Evolutionary conservation across 2,888 invertebrate species (phyloP).

Genomic region (Ichneumon xanthorius): DNA sequence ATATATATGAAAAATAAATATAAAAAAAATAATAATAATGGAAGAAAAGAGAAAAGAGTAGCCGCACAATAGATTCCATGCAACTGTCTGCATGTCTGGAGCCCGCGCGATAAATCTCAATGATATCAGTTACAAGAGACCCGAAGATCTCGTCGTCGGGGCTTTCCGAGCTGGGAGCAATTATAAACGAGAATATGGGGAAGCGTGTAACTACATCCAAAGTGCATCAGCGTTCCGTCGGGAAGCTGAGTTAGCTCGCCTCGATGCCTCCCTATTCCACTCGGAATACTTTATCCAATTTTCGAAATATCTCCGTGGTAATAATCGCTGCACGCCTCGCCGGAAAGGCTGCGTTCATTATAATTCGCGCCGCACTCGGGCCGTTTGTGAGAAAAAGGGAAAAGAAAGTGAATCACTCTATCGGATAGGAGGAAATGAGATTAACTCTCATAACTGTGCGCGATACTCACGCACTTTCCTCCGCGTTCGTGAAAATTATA

Average conservation of each 20-base stretch:
- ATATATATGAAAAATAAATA: no score
- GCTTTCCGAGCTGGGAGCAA: conserved; percentile 51
- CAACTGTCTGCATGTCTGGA: conserved; percentile 42
- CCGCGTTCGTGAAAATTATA: conserved; percentile 39
- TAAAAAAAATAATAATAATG: no score
- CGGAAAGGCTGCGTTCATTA: conserved; percentile 19
- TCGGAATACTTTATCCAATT: conserved; percentile 48
- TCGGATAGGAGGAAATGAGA: conserved; percentile 57
- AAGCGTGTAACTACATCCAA: conserved; percentile 19
- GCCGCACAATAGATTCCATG: conserved; percentile 22
- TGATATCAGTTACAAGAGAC: conserved; percentile 2
- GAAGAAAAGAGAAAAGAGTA: conserved; percentile 47
- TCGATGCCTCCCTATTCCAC: conserved; percentile 12
- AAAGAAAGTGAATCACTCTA: conserved; percentile 62
- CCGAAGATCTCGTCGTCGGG: conserved; percentile 50
- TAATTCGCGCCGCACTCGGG: conserved; percentile 1
- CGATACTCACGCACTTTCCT: conserved; percentile 41
- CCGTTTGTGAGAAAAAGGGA: conserved; percentile 35
- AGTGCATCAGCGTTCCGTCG: conserved; percentile 48
- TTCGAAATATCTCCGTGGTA: conserved; percentile 26
- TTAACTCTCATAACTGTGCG: conserved; percentile 52
- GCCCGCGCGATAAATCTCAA: conserved; percentile 28
- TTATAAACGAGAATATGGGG: conserved; percentile 39
- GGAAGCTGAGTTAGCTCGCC: conserved; percentile 43
- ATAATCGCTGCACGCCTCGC: conserved; percentile 6